Conservation (phyloP, 2,888 invertebrate genomes). For the Seira musarum region DNA sequence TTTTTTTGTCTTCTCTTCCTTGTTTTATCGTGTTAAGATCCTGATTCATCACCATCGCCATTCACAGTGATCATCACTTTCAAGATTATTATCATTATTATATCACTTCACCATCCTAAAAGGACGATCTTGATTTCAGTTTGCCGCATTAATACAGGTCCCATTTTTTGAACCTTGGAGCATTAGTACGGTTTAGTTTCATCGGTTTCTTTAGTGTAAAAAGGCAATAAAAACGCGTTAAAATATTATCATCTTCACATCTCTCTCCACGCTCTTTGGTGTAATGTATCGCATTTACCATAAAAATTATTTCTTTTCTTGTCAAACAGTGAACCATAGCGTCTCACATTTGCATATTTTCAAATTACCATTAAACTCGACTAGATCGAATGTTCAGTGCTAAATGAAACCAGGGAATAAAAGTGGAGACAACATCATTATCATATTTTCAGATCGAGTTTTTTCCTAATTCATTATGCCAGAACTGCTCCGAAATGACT, state of each 20-base stretch:
- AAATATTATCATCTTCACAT: constrained; percentile 46
- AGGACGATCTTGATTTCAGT: constrained; percentile 29
- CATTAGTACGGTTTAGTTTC: neutral
- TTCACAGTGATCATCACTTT: constrained; percentile 21
- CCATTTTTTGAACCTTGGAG: neutral
- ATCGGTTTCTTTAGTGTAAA: neutral
- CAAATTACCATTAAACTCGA: too few relatives aligned
- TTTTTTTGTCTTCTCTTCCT: constrained; percentile 4
- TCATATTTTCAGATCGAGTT: constrained; percentile 53
- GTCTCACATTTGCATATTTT: neutral
- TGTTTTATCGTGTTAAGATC: constrained; percentile 43
- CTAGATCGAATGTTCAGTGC: too few relatives aligned
- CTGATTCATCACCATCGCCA: constrained; percentile 48
- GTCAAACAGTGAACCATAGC: neutral
- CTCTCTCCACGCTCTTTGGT: neutral
- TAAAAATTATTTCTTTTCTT: constrained; percentile 24
- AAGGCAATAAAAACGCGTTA: constrained; percentile 55
- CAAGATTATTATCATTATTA: constrained; percentile 44
- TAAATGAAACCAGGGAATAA: too few relatives aligned
- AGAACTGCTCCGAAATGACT: constrained; percentile 46
- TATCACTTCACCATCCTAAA: neutral
- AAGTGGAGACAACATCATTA: constrained; percentile 33
- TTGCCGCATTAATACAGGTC: neutral
- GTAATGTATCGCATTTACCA: constrained; percentile 35
- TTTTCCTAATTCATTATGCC: constrained; percentile 48